Conservation (phyloP, 2,888 invertebrate species). For the Scaptomyza flava region DNA sequence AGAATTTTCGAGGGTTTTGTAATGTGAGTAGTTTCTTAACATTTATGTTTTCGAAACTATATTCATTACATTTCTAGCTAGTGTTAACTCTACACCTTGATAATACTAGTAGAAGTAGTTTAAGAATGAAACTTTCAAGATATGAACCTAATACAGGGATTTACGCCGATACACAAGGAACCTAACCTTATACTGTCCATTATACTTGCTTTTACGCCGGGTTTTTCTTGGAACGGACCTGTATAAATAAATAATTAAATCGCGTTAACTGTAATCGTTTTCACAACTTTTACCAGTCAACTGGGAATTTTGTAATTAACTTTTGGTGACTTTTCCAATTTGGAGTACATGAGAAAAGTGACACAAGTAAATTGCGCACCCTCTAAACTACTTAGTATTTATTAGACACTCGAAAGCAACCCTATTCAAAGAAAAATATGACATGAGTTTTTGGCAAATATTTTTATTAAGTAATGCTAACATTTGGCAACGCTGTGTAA, state of each 20-base stretch:
- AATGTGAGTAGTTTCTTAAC: not conserved
- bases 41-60: no score
- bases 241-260: not conserved
- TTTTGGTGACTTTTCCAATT: slow-evolving; percentile 33
- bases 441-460: slow-evolving; percentile 37
- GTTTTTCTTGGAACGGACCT: no score
- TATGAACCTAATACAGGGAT: not conserved
- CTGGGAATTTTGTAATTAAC: slow-evolving; percentile 10
- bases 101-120: no score
- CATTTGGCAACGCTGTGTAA: slow-evolving; percentile 69
- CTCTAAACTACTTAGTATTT: slow-evolving; percentile 9
- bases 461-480: slow-evolving; percentile 40
- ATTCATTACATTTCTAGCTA: no score
- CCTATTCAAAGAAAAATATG: slow-evolving; percentile 5
- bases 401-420: slow-evolving; percentile 34
- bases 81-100: no score
- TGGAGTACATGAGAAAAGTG: slow-evolving; percentile 5
- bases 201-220: no score
- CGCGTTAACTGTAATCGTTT: not conserved
- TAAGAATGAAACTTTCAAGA: not conserved
- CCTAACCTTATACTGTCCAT: no score
- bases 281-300: not conserved
- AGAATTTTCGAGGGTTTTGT: not conserved
- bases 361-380: slow-evolving; percentile 10
- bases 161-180: no score